These are phyloP conservation scores for Hapalemur alaotrensis DNA, from an alignment of 2,797 vertebrate species.

Conservation along the genomic window DNA sequence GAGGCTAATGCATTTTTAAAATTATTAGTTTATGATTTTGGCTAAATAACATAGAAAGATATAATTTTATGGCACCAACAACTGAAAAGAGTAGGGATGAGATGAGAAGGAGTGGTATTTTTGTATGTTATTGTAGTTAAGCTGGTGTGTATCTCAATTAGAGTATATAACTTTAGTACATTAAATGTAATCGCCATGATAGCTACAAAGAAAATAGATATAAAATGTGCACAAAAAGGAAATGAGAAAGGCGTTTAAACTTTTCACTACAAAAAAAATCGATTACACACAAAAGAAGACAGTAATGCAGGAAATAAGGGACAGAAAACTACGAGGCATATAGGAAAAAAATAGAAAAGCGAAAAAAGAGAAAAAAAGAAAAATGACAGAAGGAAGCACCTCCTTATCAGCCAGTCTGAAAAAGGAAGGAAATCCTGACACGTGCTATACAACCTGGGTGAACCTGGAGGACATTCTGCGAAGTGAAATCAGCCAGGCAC, in stretches of 20 bases:
- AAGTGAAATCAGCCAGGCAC: not conserved
- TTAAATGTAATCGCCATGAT: not conserved
- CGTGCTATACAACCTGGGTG: not conserved
- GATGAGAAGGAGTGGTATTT: not conserved
- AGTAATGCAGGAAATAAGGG: not conserved
- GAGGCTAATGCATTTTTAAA: not conserved
- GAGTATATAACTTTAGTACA: not conserved
- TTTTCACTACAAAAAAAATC: not conserved
- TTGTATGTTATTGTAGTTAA: not conserved
- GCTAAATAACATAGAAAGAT: not conserved
- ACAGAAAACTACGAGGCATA: not conserved
- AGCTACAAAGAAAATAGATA: not conserved
- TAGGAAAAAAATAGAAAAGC: not conserved
- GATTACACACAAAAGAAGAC: not conserved
- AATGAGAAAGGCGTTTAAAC: not conserved
- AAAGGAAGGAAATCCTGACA: not conserved
- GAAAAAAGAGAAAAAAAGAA: not conserved
- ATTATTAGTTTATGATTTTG: not conserved
- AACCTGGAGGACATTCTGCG: not conserved
- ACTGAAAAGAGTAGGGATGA: not conserved
- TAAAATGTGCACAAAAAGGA: not conserved
- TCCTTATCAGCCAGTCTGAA: not conserved
- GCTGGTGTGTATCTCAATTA: not conserved
- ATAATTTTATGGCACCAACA: not conserved
- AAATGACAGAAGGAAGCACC: not conserved